Evolutionary conservation across 2,113 vertebrate genomes (phyloP), one percentile per base, ranked within the genome.

Genomic region (Aplodontia rufa): DNA sequence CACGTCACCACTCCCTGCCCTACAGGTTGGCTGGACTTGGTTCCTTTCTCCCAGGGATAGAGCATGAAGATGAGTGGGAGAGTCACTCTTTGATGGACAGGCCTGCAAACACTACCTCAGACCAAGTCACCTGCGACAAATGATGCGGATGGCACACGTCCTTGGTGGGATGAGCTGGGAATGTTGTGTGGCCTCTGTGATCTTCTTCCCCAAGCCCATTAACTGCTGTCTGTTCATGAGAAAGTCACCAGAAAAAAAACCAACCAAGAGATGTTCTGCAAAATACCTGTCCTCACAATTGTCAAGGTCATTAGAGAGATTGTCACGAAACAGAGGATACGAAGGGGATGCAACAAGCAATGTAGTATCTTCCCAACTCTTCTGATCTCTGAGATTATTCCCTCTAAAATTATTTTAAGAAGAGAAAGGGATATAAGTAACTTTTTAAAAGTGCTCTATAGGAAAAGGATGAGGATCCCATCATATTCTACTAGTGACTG

Each of bases 101-200:
- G 24, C 42, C 55, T 12, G 74, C 24, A n/a, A 84, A 45, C 0
- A 3, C 10, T 3, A 5, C 49, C 2, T 49, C 26, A 68, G 74
- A 4, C n/a, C 12, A 17, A 42, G 24, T 16, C 53, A 30, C 11
- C 45, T 20, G 5, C 3, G 55, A 55, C n/a, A 14, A 32, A 8
- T 30, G 45, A 14, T 0, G 2, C 1, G 42, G 42, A 42, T 4
- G 64, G 35, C 2, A 14, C 0, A 5, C 6, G 3, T 20, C 19
- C 60, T 24, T 12, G 53, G 19, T 3, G 8, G 1, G 19, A 68
- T 8, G 6, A 5, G 74, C 68, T 2, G 17, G 75, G 58, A 28
- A 28, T 0, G 8, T 9, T 53, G 35, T 17, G 11, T 35, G 64
- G 55, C 42, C 58, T 55, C 71, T 22, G 35, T 2, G 22, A 14